These are phyloP conservation scores for Ophion ventricosus DNA, from an alignment of 2,888 invertebrate species.

Conservation along the genomic window DNA sequence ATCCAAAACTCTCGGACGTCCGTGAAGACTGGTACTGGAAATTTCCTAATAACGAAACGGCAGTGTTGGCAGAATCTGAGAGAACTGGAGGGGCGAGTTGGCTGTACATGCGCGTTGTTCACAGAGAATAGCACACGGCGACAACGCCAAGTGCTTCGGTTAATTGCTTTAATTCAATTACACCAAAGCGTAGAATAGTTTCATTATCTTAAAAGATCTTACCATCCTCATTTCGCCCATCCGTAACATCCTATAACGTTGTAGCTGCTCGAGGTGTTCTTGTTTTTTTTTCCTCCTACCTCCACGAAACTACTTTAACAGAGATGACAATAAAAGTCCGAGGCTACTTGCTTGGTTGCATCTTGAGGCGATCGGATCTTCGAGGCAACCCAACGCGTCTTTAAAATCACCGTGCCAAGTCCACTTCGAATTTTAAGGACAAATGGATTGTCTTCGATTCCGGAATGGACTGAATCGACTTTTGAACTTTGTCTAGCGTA, in stretches of 20 bases:
- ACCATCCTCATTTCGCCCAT: conserved; percentile 23
- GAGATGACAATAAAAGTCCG: conserved; percentile 20
- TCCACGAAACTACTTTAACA: background rate
- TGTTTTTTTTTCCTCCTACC: background rate
- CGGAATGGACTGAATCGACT: background rate
- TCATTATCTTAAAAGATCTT: conserved; percentile 78
- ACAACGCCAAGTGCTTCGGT: conserved; percentile 58
- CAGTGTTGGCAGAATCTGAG: conserved; percentile 19
- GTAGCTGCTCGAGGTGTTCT: conserved; percentile 1
- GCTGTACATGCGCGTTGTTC: conserved; percentile 47
- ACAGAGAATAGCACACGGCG: conserved; percentile 40
- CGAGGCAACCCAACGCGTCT: background rate
- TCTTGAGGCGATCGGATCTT: background rate
- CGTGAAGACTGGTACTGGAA: conserved; percentile 46
- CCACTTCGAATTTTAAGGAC: background rate
- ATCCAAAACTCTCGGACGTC: conserved; percentile 39
- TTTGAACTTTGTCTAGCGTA: background rate
- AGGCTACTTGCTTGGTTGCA: background rate
- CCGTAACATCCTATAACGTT: conserved; percentile 7
- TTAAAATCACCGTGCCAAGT: background rate
- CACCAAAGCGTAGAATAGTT: conserved; percentile 70
- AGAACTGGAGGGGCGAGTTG: conserved; percentile 9
- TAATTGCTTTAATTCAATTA: conserved; percentile 76
- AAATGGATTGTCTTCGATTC: background rate
- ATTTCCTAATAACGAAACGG: conserved; percentile 68